A percentile compares a stretch with the other conserved stretches of the same genome.
Evolutionary conservation across 2,888 invertebrate genomes (phyloP).

Genomic region (Drosophila buzzatii): DNA sequence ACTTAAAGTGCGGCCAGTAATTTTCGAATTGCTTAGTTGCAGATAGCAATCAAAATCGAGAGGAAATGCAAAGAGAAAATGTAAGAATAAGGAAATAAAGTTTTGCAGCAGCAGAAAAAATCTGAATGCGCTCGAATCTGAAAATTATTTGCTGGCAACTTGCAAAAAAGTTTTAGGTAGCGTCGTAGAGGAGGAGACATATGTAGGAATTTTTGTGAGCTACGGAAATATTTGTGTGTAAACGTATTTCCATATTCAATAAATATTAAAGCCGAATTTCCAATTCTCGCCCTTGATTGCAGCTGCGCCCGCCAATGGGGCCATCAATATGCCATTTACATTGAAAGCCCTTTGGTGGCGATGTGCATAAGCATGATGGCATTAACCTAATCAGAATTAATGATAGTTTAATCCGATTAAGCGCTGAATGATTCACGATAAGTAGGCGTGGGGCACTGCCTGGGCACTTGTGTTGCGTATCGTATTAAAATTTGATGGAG

Average conservation of each 20-base stretch:
- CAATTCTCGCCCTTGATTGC: conserved; percentile 25
- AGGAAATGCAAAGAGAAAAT: conserved; percentile 6
- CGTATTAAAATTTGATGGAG: conserved; percentile 61
- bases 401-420: conserved; percentile 35
- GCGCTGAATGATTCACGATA: conserved; percentile 3
- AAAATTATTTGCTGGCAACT: conserved; percentile 33
- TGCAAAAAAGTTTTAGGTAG: conserved; percentile 25
- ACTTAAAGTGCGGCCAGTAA: conserved; percentile 34
- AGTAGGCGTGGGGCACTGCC: not conserved
- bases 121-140: conserved; percentile 23
- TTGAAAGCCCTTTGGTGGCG: conserved; percentile 10
- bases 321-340: conserved; percentile 13
- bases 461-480: conserved; percentile 8
- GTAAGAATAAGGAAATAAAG: conserved; percentile 25
- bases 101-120: conserved; percentile 23
- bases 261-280: conserved; percentile 47
- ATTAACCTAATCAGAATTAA: conserved; percentile 51
- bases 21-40: conserved; percentile 26
- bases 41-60: conserved; percentile 38
- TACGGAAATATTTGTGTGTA: conserved; percentile 20
- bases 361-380: conserved; percentile 15
- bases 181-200: not conserved
- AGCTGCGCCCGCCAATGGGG: conserved; percentile 14
- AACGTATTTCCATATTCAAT: conserved; percentile 48
- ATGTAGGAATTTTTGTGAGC: conserved; percentile 4